Percentiles rank a stretch among this genome's conserved stretches.
phyloP scores from a whole-genome alignment of 2,113 vertebrate genomes.

The Gopherus flavomarginatus region DNA sequence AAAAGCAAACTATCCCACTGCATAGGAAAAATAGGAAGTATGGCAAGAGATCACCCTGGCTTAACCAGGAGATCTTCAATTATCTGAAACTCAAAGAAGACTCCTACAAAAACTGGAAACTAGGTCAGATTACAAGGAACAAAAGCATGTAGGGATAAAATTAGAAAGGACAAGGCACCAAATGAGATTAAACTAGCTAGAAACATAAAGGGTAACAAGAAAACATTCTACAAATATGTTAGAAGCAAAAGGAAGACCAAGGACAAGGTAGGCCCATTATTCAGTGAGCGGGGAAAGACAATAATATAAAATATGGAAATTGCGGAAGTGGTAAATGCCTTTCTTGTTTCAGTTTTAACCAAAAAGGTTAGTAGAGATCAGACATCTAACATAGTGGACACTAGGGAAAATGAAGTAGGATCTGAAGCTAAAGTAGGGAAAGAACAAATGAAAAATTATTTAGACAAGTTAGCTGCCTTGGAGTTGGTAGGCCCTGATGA shows the following conservation, averaged over 20 bases:
- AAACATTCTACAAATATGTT: background rate
- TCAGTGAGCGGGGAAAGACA: background rate
- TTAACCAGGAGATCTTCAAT: background rate
- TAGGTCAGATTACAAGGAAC: background rate
- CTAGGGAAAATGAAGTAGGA: background rate
- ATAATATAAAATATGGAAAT: background rate
- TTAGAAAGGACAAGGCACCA: background rate
- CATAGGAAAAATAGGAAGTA: background rate
- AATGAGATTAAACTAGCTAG: background rate
- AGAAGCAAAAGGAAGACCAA: background rate
- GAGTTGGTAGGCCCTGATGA: background rate
- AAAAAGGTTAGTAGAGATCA: background rate
- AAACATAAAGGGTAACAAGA: background rate
- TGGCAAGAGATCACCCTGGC: background rate
- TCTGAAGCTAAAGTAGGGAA: background rate
- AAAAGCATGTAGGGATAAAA: background rate
- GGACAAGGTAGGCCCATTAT: too few relatives aligned
- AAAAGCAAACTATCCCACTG: background rate
- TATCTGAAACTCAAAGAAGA: background rate
- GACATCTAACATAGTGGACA: background rate
- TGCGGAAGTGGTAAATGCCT: background rate
- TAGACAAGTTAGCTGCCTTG: background rate
- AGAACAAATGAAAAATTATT: background rate
- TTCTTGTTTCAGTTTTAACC: background rate
- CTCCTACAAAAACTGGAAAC: background rate